Percentiles rank a stretch among this genome's conserved stretches.
These are phyloP conservation scores for Astyanax mexicanus DNA, from an alignment of 2,797 vertebrate genomes.

Conservation along the genomic window DNA sequence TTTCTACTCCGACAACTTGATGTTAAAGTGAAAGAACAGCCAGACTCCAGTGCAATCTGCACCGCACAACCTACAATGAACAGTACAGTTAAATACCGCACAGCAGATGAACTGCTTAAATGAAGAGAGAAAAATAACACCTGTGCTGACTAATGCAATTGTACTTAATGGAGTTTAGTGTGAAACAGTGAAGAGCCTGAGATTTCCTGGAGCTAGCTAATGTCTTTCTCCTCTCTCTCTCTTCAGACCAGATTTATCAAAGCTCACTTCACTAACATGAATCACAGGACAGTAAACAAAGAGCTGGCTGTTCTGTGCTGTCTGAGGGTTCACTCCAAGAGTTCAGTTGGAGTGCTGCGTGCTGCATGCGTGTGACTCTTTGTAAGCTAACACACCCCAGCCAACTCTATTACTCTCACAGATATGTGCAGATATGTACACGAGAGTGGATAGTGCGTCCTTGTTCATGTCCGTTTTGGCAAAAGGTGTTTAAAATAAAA, in stretches of 20 bases:
- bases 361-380: neutral
- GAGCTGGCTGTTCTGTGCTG: neutral
- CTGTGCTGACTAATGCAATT: neutral
- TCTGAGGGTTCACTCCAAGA: neutral
- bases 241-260: neutral
- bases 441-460: too few species aligned
- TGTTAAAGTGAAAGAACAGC: neutral
- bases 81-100: neutral
- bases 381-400: constrained; percentile 19
- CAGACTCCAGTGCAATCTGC: too few species aligned
- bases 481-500: too few species aligned
- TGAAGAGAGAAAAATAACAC: neutral
- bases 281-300: neutral
- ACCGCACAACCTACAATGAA: neutral
- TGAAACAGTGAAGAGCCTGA: neutral
- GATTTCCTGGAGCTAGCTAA: neutral
- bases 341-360: neutral
- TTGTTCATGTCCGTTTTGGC: too few species aligned
- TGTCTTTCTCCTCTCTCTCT: neutral
- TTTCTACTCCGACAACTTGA: neutral
- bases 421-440: too few species aligned
- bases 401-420: constrained; percentile 35
- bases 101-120: neutral
- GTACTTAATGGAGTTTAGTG: neutral
- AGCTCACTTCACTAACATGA: neutral